phyloP scores from a whole-genome alignment of 2,113 vertebrate genomes.

The Nematolebias whitei region DNA sequence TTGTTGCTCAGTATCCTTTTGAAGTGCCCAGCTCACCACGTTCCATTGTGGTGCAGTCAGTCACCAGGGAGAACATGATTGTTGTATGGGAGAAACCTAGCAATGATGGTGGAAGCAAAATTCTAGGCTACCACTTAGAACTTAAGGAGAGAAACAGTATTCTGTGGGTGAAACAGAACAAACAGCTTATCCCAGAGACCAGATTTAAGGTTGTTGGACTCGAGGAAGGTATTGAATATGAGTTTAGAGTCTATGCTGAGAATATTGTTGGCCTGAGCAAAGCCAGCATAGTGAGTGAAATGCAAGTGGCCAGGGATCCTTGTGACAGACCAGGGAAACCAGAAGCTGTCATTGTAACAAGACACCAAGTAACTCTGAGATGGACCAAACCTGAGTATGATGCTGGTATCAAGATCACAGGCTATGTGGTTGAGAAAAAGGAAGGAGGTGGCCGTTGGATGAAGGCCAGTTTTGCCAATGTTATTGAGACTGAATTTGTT shows the following conservation, averaged over 20 bases:
- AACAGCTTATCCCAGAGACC: conserved; percentile 90
- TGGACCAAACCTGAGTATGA: conserved; percentile 95
- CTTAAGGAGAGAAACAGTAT: conserved; percentile 96
- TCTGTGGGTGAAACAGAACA: conserved; percentile 94
- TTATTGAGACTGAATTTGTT: conserved; percentile 93
- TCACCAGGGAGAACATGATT: conserved; percentile 92
- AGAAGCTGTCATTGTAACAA: conserved; percentile 93
- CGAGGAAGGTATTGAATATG: conserved; percentile 98
- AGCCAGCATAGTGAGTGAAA: conserved; percentile 90
- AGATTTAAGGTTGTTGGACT: conserved; percentile 90
- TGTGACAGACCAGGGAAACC: conserved; percentile 95
- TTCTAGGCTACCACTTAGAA: conserved; percentile 94
- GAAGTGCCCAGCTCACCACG: conserved; percentile 91
- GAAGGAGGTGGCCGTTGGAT: conserved; percentile 94
- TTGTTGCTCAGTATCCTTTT: conserved; percentile 95
- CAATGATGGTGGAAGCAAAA: conserved; percentile 94
- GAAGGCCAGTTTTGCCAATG: conserved; percentile 96
- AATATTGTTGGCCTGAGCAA: conserved; percentile 96
- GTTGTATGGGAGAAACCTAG: conserved; percentile 93
- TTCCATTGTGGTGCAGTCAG: conserved; percentile 84
- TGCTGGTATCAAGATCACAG: conserved; percentile 93
- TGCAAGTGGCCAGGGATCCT: conserved; percentile 92
- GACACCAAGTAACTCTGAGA: conserved; percentile 90
- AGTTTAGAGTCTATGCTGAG: conserved; percentile 95
- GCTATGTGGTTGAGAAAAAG: conserved; percentile 96